Percentiles rank a stretch among this genome's conserved stretches.
phyloP scores from a whole-genome alignment of 2,113 vertebrate genomes.

The Marmota monax region DNA sequence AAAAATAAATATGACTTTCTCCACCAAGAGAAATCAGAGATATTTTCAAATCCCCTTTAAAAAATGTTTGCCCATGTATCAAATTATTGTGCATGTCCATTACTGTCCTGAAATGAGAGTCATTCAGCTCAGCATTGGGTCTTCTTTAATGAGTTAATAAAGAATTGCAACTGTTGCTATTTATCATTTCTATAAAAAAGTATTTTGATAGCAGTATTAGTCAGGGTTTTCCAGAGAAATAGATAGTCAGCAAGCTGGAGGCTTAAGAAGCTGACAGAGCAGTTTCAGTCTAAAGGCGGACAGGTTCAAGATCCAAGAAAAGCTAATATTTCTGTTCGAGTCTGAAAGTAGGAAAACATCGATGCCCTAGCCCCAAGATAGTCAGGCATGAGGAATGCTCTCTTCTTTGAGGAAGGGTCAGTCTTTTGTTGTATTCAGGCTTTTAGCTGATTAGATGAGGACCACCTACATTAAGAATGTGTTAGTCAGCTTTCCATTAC shows the following conservation, averaged over 20 bases:
- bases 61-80: neutral
- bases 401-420: neutral
- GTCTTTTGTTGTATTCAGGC: neutral
- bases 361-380: neutral
- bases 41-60: neutral
- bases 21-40: neutral
- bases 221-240: neutral
- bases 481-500: neutral
- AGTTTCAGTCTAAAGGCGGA: neutral
- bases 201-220: neutral
- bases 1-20: neutral
- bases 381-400: neutral
- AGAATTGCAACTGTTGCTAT: neutral
- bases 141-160: neutral
- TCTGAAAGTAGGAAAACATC: neutral
- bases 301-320: neutral
- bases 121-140: neutral
- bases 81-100: neutral
- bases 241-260: neutral
- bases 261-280: neutral
- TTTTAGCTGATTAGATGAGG: neutral
- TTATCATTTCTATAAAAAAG: neutral
- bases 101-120: neutral
- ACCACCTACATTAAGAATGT: no score
- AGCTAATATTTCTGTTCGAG: neutral